Percentiles rank a stretch among this genome's conserved stretches.
Conservation (phyloP, 1,140 invertebrate species). For the Helicoverpa armigera region DNA sequence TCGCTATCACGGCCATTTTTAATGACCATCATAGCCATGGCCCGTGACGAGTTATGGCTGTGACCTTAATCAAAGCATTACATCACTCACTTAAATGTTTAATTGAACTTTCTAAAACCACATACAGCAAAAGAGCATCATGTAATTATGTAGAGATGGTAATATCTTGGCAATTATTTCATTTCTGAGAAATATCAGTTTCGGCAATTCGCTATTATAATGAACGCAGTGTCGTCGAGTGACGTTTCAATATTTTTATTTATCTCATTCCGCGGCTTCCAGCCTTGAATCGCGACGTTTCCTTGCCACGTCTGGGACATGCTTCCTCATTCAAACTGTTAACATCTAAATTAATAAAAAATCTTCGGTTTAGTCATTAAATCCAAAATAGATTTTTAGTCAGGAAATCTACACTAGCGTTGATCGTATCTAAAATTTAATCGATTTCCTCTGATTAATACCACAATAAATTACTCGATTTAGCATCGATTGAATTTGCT, state of each 20-base stretch:
- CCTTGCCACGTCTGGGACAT: neutral
- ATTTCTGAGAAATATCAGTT: neutral
- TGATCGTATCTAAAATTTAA: no score
- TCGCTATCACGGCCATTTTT: neutral
- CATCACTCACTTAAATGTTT: neutral
- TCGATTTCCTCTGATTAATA: no score
- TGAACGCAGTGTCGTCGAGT: neutral
- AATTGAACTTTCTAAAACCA: slow-evolving; percentile 1
- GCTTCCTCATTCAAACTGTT: slow-evolving; percentile 2
- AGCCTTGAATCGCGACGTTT: slow-evolving; percentile 1
- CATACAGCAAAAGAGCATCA: neutral
- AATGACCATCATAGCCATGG: neutral
- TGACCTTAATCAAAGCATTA: neutral
- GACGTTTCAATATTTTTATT: neutral
- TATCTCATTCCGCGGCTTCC: neutral
- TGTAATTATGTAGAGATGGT: no score
- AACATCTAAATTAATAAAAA: neutral
- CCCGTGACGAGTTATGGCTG: slow-evolving; percentile 1
- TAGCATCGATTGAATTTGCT: no score
- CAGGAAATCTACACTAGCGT: no score
- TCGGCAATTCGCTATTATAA: neutral
- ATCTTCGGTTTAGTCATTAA: neutral
- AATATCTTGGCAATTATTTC: no score
- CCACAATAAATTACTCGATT: no score
- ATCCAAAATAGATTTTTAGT: no score